Evolutionary conservation across 2,113 vertebrate species (phyloP).

Genomic region (Silurus meridionalis): DNA sequence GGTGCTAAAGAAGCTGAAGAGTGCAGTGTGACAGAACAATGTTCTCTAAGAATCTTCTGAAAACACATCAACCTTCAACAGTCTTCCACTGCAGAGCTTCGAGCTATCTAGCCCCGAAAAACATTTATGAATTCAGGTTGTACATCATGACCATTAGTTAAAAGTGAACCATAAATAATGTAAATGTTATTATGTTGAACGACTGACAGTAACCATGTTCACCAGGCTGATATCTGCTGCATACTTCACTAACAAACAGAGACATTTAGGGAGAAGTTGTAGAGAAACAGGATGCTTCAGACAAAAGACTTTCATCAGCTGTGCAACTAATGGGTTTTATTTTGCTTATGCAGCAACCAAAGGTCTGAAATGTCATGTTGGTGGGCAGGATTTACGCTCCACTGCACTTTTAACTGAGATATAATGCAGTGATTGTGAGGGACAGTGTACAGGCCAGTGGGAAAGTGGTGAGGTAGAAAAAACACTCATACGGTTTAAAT

Average conservation of each 20-base stretch:
- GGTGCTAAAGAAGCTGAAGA: background rate
- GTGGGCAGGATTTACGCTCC: background rate
- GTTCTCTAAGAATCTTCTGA: background rate
- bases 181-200: background rate
- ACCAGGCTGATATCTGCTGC: background rate
- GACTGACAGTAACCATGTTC: background rate
- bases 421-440: background rate
- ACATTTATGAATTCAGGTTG: too few relatives aligned
- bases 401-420: background rate
- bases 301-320: background rate
- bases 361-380: background rate
- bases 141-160: background rate
- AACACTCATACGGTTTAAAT: background rate
- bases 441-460: background rate
- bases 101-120: too few relatives aligned
- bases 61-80: too few relatives aligned
- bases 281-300: constrained; percentile 9
- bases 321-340: background rate
- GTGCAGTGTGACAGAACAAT: background rate
- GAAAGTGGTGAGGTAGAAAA: too few relatives aligned
- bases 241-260: background rate
- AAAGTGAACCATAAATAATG: background rate
- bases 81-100: background rate
- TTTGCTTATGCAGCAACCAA: background rate
- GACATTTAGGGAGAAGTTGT: background rate